A percentile compares a stretch with the other conserved stretches of the same genome.
phyloP scores from a whole-genome alignment of 2,113 vertebrate species.

The Plestiodon gilberti region DNA sequence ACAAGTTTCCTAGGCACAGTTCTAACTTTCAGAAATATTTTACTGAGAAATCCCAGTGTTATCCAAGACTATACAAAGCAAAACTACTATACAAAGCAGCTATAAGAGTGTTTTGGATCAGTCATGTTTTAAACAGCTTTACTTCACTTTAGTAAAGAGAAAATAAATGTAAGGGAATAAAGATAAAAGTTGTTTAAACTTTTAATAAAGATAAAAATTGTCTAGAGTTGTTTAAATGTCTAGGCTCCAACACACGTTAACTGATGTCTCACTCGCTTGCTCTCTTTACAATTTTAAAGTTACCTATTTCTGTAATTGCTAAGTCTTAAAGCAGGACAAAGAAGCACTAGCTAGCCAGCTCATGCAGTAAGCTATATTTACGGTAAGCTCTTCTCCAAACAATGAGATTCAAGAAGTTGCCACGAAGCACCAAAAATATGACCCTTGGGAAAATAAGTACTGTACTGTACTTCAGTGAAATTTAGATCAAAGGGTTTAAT shows the following conservation, averaged over 20 bases:
- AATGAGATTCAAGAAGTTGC: neutral
- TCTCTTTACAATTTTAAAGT: conserved; percentile 53
- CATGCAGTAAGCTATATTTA: conserved; percentile 31
- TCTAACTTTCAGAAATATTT: neutral
- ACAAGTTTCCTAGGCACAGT: neutral
- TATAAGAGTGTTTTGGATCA: neutral
- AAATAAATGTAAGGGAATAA: neutral
- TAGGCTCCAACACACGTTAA: conserved; percentile 27
- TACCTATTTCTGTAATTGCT: conserved; percentile 52
- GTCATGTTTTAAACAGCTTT: neutral
- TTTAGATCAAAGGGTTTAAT: neutral
- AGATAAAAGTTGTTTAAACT: conserved; percentile 27
- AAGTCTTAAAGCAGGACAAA: neutral
- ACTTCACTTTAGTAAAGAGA: conserved; percentile 3
- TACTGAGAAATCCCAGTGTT: neutral
- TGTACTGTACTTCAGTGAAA: neutral
- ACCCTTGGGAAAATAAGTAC: no score
- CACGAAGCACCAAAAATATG: neutral
- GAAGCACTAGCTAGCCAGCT: neutral
- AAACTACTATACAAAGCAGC: neutral
- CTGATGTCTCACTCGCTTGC: conserved; percentile 48
- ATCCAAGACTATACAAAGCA: no score
- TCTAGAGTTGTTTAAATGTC: conserved; percentile 28
- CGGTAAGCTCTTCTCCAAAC: conserved; percentile 10
- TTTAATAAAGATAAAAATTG: conserved; percentile 31